Percentiles rank a stretch among this genome's conserved stretches.
Evolutionary conservation across 2,888 invertebrate genomes (phyloP).

Genomic region (Pardosa pseudoannulata): DNA sequence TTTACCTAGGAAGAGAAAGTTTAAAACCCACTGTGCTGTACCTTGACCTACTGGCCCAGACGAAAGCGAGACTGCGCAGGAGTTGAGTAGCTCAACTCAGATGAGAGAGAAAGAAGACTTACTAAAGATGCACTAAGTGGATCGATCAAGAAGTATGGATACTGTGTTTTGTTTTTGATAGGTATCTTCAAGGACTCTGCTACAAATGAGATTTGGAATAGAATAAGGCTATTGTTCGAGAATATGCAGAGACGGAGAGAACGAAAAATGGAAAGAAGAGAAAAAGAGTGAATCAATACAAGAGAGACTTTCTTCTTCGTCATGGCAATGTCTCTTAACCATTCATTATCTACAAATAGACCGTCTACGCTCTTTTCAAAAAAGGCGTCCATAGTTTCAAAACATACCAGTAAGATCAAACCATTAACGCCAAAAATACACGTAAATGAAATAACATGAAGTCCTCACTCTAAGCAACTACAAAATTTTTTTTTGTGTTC

Average conservation of each 20-base stretch:
- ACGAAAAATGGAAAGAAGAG: too few species aligned
- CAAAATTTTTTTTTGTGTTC: too few species aligned
- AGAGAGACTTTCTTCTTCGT: too few species aligned
- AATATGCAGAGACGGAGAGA: not conserved
- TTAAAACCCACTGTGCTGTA: not conserved
- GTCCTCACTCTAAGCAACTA: too few species aligned
- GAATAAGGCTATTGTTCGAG: not conserved
- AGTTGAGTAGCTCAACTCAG: not conserved
- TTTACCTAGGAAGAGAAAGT: conserved; percentile 34
- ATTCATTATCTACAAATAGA: too few species aligned
- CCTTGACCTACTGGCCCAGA: conserved; percentile 68
- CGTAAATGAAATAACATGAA: too few species aligned
- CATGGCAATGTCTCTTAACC: too few species aligned
- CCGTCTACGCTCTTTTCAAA: too few species aligned
- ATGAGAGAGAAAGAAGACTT: conserved; percentile 3
- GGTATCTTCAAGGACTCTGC: not conserved
- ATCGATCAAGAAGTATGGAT: not conserved
- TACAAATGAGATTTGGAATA: not conserved
- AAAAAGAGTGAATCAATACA: too few species aligned
- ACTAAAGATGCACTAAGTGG: not conserved
- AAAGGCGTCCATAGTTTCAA: too few species aligned
- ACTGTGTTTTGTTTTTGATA: not conserved
- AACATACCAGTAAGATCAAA: too few species aligned
- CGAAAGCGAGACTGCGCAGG: conserved; percentile 25
- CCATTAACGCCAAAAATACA: too few species aligned